These are phyloP conservation scores for Neomorphus geoffroyi DNA, from an alignment of 2,797 vertebrate species.

Conservation along the genomic window DNA sequence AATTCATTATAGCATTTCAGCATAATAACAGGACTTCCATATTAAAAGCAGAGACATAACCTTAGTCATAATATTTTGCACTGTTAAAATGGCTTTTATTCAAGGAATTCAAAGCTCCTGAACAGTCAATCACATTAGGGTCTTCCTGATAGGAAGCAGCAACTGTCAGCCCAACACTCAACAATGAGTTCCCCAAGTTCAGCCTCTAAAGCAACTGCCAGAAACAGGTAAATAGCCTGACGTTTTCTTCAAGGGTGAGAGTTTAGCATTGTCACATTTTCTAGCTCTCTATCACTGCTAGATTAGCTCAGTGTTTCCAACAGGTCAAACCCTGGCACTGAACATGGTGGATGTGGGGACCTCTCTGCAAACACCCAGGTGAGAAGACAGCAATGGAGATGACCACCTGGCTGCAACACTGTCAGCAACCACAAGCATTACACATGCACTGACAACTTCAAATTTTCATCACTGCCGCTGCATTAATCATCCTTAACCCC, in stretches of 20 bases:
- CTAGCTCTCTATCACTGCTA: background rate
- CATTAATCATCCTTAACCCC: too few relatives aligned
- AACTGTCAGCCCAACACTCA: background rate
- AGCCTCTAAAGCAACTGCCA: background rate
- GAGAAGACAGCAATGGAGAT: fast-evolving
- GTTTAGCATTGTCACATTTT: fast-evolving
- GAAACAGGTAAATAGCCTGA: background rate
- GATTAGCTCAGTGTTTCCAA: background rate
- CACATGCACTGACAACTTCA: background rate
- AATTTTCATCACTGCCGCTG: background rate
- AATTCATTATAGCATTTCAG: slow-evolving; percentile 17
- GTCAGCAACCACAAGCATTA: background rate
- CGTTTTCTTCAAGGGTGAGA: background rate
- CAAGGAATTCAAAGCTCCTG: background rate
- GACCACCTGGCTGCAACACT: background rate
- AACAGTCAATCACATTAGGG: background rate
- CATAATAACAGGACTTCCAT: slow-evolving; percentile 17
- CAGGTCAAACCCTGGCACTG: background rate
- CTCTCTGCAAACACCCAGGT: background rate
- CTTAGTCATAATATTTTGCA: background rate
- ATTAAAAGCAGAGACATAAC: slow-evolving; percentile 4
- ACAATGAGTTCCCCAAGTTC: background rate
- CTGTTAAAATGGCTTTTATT: background rate
- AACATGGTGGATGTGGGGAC: background rate
- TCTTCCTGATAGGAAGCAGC: background rate